A percentile compares a stretch with the other conserved stretches of the same genome.
phyloP scores from a whole-genome alignment of 2,113 vertebrate species.

The Steatornis caripensis region DNA sequence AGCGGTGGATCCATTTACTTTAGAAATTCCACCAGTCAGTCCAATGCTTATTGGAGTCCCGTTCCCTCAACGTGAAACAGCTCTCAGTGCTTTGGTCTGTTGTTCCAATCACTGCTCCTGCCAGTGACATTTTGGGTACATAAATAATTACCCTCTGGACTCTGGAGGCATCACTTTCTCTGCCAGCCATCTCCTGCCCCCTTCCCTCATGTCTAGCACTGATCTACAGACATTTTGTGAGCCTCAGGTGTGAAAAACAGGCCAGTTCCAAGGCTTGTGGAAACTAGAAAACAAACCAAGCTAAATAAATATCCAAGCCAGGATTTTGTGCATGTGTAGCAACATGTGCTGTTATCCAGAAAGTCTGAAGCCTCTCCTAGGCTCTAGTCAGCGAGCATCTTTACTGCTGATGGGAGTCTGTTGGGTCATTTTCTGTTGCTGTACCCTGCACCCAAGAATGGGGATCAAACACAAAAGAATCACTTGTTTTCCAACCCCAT shows the following conservation, averaged over 20 bases:
- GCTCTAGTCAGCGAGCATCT: not conserved
- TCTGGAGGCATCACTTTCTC: not conserved
- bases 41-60: not conserved
- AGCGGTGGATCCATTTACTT: not conserved
- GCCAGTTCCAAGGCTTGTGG: not conserved
- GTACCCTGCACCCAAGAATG: not conserved
- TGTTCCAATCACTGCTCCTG: not conserved
- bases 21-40: not conserved
- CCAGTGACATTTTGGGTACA: not conserved
- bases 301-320: not conserved
- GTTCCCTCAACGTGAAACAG: not conserved
- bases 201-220: not conserved
- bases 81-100: not conserved
- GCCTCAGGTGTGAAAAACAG: not conserved
- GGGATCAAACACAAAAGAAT: not conserved
- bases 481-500: not conserved
- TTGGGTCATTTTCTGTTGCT: not conserved
- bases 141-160: not conserved
- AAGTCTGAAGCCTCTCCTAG: not conserved
- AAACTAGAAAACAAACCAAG: conserved; percentile 38
- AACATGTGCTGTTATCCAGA: not conserved
- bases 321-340: not conserved
- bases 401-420: not conserved
- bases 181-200: not conserved
- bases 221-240: not conserved